phyloP scores from a whole-genome alignment of 2,888 invertebrate species.

The Imbricaverruca yamaguchii region DNA sequence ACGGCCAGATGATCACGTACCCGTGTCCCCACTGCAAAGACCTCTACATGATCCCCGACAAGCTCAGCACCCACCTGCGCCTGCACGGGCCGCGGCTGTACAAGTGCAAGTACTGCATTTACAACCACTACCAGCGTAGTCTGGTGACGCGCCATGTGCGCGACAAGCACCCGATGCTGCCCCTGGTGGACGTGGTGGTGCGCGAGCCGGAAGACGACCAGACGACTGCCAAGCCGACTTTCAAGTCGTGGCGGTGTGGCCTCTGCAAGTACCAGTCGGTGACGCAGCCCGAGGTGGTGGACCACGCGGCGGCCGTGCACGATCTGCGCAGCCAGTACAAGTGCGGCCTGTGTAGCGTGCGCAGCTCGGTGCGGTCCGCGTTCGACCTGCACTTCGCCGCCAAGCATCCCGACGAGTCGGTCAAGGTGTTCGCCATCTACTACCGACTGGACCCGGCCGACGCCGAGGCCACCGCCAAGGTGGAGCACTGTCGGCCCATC shows the following conservation, averaged over 20 bases:
- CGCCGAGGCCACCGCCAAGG: conserved; percentile 36
- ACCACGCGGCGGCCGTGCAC: conserved; percentile 55
- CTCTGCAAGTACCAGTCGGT: conserved; percentile 56
- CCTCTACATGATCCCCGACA: conserved; percentile 46
- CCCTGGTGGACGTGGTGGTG: conserved; percentile 45
- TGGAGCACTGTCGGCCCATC: conserved; percentile 35
- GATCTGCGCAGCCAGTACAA: conserved; percentile 59
- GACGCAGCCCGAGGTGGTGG: conserved; percentile 52
- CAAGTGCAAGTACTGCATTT: conserved; percentile 61
- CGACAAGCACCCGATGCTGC: conserved; percentile 52
- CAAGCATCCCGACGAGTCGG: conserved; percentile 46
- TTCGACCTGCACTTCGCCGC: conserved; percentile 54
- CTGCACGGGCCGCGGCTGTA: conserved; percentile 65
- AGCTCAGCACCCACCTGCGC: conserved; percentile 62
- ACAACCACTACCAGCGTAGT: conserved; percentile 54
- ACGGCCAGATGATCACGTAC: conserved; percentile 53
- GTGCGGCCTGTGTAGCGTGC: conserved; percentile 59
- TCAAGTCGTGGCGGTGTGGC: conserved; percentile 55
- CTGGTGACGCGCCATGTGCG: conserved; percentile 58
- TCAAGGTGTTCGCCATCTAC: conserved; percentile 43
- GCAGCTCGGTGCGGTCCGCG: conserved; percentile 48
- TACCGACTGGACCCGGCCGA: conserved; percentile 46
- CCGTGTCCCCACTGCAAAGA: conserved; percentile 65
- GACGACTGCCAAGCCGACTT: conserved; percentile 1
- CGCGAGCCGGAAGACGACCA: conserved; percentile 42